Percentiles rank a stretch among this genome's conserved stretches.
Evolutionary conservation across 2,113 vertebrate genomes (phyloP).

Genomic region (Emydocephalus ijimae): DNA sequence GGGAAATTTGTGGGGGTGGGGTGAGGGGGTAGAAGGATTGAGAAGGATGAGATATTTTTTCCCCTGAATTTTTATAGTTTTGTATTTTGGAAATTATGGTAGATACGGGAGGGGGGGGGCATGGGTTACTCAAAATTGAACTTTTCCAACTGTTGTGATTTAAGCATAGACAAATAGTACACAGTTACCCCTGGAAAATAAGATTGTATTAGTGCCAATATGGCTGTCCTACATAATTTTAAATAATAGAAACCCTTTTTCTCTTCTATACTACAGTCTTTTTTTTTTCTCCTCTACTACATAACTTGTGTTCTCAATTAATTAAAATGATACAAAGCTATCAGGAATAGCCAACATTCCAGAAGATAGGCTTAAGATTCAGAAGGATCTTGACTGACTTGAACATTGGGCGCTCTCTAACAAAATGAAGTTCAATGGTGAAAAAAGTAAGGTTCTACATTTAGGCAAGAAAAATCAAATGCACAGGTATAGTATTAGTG

Average conservation of each 20-base stretch:
- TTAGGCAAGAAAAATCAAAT: too few relatives aligned
- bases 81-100: neutral
- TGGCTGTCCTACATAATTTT: neutral
- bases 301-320: neutral
- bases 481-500: too few relatives aligned
- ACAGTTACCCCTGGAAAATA: neutral
- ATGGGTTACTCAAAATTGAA: neutral
- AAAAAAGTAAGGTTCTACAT: too few relatives aligned
- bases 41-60: neutral
- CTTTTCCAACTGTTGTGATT: neutral
- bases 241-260: neutral
- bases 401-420: too few relatives aligned
- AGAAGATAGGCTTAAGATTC: too few relatives aligned
- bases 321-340: neutral
- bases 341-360: too few relatives aligned
- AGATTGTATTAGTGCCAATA: neutral
- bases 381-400: too few relatives aligned
- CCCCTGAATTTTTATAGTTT: neutral
- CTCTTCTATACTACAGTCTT: neutral
- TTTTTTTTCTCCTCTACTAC: neutral
- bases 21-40: neutral
- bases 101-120: neutral
- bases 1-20: neutral
- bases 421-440: too few relatives aligned
- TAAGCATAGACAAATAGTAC: neutral